Evolutionary conservation across 2,888 invertebrate species (phyloP).

Genomic region (Linnaemya tessellans): DNA sequence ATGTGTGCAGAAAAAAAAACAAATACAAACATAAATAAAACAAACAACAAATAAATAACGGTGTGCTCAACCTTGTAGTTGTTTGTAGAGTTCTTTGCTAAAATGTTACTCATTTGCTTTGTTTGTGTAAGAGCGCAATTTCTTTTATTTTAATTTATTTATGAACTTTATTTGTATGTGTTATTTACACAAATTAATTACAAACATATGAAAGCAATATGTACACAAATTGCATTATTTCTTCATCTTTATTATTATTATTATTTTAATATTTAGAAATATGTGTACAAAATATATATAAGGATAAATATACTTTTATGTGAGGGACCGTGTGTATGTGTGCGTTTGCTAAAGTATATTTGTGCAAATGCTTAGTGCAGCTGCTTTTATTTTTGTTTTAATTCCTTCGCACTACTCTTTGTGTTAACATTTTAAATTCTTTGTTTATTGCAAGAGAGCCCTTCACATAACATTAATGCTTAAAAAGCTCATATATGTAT

Average conservation of each 20-base stretch:
- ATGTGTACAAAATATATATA: conserved; percentile 10
- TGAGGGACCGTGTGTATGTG: not conserved
- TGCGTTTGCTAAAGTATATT: conserved; percentile 37
- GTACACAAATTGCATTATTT: conserved; percentile 46
- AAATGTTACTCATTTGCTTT: conserved; percentile 24
- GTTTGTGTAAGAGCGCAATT: not conserved
- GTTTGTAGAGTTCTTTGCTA: conserved; percentile 12
- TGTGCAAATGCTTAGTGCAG: conserved; percentile 48
- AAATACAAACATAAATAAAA: conserved; percentile 25
- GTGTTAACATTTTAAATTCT: conserved; percentile 47
- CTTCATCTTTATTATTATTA: conserved; percentile 25
- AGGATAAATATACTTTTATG: conserved; percentile 13
- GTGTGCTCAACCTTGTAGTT: not conserved
- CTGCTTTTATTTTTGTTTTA: conserved; percentile 16
- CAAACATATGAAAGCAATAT: conserved; percentile 57
- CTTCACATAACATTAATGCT: conserved; percentile 68
- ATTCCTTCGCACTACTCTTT: conserved; percentile 19
- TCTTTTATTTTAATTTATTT: not conserved
- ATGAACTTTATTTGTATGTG: not conserved
- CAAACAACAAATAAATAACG: not conserved
- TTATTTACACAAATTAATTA: conserved; percentile 66
- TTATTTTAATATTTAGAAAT: not conserved
- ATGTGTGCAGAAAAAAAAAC: conserved; percentile 25
- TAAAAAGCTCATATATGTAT: conserved; percentile 32
- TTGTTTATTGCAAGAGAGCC: conserved; percentile 64